A percentile compares a stretch with the other conserved stretches of the same genome.
Conservation (phyloP, 2,888 invertebrate species). For the Dastarcus helophoroides region DNA sequence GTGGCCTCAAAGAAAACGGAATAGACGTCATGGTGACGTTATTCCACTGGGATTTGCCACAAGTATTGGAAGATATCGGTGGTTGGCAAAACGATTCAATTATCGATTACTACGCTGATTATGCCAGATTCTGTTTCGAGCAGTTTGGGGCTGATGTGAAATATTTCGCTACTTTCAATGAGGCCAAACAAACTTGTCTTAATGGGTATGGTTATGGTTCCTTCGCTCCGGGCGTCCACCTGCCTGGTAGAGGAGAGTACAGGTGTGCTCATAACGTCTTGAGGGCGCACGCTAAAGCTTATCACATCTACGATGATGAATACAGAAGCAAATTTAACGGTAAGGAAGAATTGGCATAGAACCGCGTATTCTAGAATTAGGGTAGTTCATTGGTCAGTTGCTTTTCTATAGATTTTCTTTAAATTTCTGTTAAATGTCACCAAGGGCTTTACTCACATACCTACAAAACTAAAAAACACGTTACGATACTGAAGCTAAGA, state of each 20-base stretch:
- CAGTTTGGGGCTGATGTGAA: constrained; percentile 21
- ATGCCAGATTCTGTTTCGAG: constrained; percentile 18
- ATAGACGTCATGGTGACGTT: constrained; percentile 50
- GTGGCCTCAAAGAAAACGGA: constrained; percentile 46
- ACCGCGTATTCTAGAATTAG: too few species aligned
- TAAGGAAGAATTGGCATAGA: too few species aligned
- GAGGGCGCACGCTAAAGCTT: constrained; percentile 37
- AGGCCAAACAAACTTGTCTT: constrained; percentile 16
- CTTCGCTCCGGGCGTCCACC: constrained; percentile 13
- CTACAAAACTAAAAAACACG: too few species aligned
- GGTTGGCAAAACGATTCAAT: constrained; percentile 14
- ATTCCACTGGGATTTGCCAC: constrained; percentile 45
- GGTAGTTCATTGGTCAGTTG: too few species aligned
- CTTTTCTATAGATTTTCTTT: too few species aligned
- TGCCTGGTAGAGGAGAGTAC: constrained; percentile 42
- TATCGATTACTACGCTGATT: constrained; percentile 17
- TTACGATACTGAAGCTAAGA: too few species aligned
- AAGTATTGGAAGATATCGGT: neutral
- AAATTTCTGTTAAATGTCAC: too few species aligned
- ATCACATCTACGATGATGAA: constrained; percentile 33
- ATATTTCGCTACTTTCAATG: constrained; percentile 22
- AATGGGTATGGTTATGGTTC: constrained; percentile 14
- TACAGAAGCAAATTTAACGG: constrained; percentile 20
- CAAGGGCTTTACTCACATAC: too few species aligned
- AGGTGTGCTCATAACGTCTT: constrained; percentile 41